Base-by-base conservation (phyloP, 1,140 invertebrate genomes). In the Procambarus virginalis region DNA sequence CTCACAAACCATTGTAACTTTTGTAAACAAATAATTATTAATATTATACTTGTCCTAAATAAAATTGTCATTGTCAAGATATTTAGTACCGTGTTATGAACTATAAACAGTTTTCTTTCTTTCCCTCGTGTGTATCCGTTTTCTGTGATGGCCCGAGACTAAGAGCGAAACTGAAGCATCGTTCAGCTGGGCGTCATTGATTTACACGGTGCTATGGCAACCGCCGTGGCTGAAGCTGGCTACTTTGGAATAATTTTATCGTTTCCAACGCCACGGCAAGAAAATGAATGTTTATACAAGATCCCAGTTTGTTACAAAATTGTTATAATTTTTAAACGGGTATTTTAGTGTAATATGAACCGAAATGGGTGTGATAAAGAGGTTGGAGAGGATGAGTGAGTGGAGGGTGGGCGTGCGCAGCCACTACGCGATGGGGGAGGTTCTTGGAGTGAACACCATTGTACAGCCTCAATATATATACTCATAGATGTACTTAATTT, bases 161-260 rank as follows among this genome's bases (percentile, higher is more conserved):
- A 17, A 14, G 48, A 58, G 79, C 2, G 45, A 34, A n/a, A 55
- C 14, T 5, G 76, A 48, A 46, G 45, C 17, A 10, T 73, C 68
- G 68, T 73, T 73, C n/a, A 55, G 76, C 46, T 17, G 8, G 46
- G 76, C 0, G 9, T 58, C 79, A 81, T 81, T 60, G 79, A 81
- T 81, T 58, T 58, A 58, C 79, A 81, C 51, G 55, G 60, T n/a
- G 55, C 51, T n/a, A 81, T 81, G 79, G 79, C 20, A 81, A 81
- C 79, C 51, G 55, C 10, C 9, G 6, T 49, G 46, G 49, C 76
- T n/a, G 12, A 55, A 3, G 12, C 79, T 55, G 77, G 6, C 51
- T 55, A 10, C 2, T 9, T 34, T 2, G 4, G 6, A 3, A 51
- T 8, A 45, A 60, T 60, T 81, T 34, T 48, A 22, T 58, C 6